Base-by-base conservation (phyloP, 2,888 invertebrate genomes). In the Amorpha juglandis region DNA sequence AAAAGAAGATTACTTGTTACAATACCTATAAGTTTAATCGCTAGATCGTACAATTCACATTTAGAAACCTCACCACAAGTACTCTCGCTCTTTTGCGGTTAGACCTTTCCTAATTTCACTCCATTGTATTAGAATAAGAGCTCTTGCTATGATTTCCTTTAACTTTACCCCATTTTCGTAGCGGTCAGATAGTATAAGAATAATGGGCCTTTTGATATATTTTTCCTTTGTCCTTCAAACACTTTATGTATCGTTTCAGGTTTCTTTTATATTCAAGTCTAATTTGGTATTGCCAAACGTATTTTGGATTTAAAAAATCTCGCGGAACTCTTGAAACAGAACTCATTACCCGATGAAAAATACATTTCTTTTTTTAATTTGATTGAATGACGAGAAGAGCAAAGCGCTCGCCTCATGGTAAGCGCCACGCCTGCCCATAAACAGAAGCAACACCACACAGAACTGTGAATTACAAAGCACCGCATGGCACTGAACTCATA, bases 61-160 rank as follows among this genome's bases (percentile, higher is more conserved):
- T n/a, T n/a, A 12, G 27, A 8, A 33, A 53, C 27, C 35, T 9
- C 38, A 42, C 38, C 3, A 4, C 27, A 16, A 11, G 19, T 50
- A 35, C 38, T 35, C 38, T 58, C 52, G 4, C 3, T 14, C 38
- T 38, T 19, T 58, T 58, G 19, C 58, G 58, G 19, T 38, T 19
- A 38, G 42, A 19, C 58, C 58, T 16, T 58, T 19, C 38, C 38
- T 42, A 58, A 58, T 42, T 58, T 38, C 38, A 58, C 38, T 12
- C 58, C 11, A 38, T 11, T 19, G 16, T 58, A 38, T 55, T 16
- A 16, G 16, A 42, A 58, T 58, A 58, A 58, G 38, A 38, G 38
- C 11, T 38, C 19, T 38, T 42, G 55, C 42, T 58, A 58, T 58
- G 16, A 38, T 55, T 55, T 38, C 53, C 53, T 53, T 53, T 53